Evolutionary conservation across 2,888 invertebrate species (phyloP).

Genomic region (Cylindroiulus punctatus): DNA sequence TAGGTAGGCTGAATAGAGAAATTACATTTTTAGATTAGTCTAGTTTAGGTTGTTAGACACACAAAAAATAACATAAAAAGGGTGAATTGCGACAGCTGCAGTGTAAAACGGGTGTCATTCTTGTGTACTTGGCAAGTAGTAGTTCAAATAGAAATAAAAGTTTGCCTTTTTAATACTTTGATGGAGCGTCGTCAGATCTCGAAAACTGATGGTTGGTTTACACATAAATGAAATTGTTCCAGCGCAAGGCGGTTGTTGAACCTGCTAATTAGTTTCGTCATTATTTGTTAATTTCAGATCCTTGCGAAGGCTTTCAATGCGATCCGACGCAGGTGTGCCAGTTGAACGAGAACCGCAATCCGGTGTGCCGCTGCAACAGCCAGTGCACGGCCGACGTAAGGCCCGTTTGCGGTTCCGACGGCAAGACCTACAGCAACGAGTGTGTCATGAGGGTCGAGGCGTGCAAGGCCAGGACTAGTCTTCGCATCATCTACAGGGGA

Average conservation of each 20-base stretch:
- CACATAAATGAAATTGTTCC: neutral
- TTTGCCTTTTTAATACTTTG: too few relatives aligned
- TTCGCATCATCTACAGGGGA: conserved; percentile 82
- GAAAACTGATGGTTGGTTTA: too few relatives aligned
- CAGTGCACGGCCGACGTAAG: conserved; percentile 69
- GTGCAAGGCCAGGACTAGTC: conserved; percentile 77
- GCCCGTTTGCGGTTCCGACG: conserved; percentile 72
- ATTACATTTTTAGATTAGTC: too few relatives aligned
- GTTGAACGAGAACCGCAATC: conserved; percentile 79
- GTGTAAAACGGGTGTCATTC: too few relatives aligned
- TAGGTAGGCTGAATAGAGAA: too few relatives aligned
- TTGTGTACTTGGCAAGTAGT: too few relatives aligned
- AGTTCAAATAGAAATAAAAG: too few relatives aligned
- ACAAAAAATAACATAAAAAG: too few relatives aligned
- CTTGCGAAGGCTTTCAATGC: conserved; percentile 82
- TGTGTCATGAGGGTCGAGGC: conserved; percentile 82
- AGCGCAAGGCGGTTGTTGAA: neutral
- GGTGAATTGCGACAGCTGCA: too few relatives aligned
- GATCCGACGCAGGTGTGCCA: conserved; percentile 83
- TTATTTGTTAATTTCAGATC: conserved; percentile 73
- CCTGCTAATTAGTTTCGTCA: neutral
- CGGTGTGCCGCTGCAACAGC: conserved; percentile 83
- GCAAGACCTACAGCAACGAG: conserved; percentile 74
- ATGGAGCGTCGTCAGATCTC: too few relatives aligned
- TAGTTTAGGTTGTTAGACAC: too few relatives aligned